A percentile compares a stretch with the other conserved stretches of the same genome.
Evolutionary conservation across 2,797 vertebrate species (phyloP).

Genomic region (Acipenser oxyrinchus): DNA sequence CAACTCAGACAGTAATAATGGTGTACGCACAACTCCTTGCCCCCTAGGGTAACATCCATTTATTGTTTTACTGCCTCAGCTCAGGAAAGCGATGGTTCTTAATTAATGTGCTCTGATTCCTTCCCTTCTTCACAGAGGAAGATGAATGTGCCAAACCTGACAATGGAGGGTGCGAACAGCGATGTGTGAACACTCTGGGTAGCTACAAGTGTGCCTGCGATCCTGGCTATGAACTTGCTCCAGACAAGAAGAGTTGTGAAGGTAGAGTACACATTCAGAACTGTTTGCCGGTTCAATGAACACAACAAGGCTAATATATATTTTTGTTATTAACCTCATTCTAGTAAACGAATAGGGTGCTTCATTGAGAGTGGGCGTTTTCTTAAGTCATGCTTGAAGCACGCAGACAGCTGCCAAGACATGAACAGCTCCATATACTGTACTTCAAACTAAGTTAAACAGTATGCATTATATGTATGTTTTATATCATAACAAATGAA

Average conservation of each 20-base stretch:
- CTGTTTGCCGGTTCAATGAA: slow-evolving; percentile 34
- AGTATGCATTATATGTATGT: too few species aligned
- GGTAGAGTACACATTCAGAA: slow-evolving; percentile 44
- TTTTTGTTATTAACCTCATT: too few species aligned
- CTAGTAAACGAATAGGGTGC: too few species aligned
- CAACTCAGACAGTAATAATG: background rate
- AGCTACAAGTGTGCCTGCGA: slow-evolving; percentile 97
- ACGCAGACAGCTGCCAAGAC: too few species aligned
- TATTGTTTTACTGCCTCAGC: slow-evolving; percentile 11
- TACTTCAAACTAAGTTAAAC: too few species aligned
- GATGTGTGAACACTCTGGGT: slow-evolving; percentile 90
- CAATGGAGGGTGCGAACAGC: slow-evolving; percentile 94
- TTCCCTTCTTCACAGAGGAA: slow-evolving; percentile 69
- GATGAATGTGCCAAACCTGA: slow-evolving; percentile 94
- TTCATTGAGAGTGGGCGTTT: too few species aligned
- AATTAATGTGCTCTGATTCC: slow-evolving; percentile 20
- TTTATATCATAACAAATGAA: too few species aligned
- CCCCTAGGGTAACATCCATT: slow-evolving; percentile 4
- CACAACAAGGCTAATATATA: too few species aligned
- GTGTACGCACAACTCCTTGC: background rate
- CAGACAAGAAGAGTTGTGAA: slow-evolving; percentile 93
- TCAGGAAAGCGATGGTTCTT: background rate
- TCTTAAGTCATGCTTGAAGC: too few species aligned
- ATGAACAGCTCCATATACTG: too few species aligned
- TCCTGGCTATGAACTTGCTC: slow-evolving; percentile 88